Conservation (phyloP, 2,797 vertebrate species). For the Rhynchonycteris naso region DNA sequence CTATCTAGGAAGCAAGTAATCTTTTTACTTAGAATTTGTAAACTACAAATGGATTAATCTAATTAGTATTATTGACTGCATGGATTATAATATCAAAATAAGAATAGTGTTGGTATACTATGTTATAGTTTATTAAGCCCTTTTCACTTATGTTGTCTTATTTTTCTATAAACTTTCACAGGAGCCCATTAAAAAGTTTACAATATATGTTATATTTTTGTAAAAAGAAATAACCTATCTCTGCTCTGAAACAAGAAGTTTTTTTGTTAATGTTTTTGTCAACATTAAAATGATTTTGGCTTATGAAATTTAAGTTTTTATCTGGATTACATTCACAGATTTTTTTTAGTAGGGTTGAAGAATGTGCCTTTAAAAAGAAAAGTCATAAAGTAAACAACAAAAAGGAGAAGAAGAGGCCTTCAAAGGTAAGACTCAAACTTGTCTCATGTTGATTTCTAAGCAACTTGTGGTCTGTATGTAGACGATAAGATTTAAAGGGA, state of each 20-base stretch:
- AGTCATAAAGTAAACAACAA: background rate
- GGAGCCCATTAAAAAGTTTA: conserved; percentile 42
- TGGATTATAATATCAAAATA: background rate
- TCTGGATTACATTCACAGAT: conserved; percentile 28
- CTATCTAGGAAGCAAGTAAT: background rate
- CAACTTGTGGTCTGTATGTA: background rate
- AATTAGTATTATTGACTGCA: background rate
- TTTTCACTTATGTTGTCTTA: background rate
- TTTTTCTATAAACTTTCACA: background rate
- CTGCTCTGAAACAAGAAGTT: conserved; percentile 30
- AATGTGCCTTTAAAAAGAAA: background rate
- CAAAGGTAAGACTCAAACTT: background rate
- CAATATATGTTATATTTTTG: conserved; percentile 6
- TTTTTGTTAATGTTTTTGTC: conserved; percentile 4
- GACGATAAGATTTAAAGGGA: conserved; percentile 20
- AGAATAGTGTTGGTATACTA: background rate
- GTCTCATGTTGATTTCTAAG: background rate
- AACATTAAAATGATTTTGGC: background rate
- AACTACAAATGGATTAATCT: background rate
- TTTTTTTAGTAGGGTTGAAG: conserved; percentile 29
- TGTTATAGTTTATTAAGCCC: conserved; percentile 28
- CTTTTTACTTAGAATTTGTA: conserved; percentile 37
- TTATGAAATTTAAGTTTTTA: conserved; percentile 37
- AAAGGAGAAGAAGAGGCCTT: background rate
- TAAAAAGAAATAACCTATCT: background rate